Base-by-base conservation (phyloP, 2,888 invertebrate species). In the Hoplodrina ambigua region DNA sequence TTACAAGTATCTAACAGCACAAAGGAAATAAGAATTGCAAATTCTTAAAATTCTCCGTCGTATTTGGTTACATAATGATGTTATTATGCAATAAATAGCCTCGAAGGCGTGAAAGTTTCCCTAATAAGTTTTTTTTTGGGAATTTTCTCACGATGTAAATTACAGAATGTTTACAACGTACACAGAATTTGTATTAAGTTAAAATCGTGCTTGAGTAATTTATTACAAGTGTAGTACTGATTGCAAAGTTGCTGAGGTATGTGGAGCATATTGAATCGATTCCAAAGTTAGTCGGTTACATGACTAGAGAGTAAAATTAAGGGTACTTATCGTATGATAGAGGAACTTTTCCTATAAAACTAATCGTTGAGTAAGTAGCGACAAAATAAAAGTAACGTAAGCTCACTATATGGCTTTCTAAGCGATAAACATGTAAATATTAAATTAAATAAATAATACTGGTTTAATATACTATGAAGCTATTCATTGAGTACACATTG, bases 231-330 rank as follows among this genome's bases (percentile, higher is more conserved):
- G 46, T 25, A 44, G 19, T 65, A 55, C 30, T 44, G 46, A 68
- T 78, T 69, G 58, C 55, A 56, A 58, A 69, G 57, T 25, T 33
- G n/a, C 50, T 65, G 49, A 37, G 46, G 41, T 71, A 79, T 69
- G 68, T 67, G 20, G 60, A 84, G 64, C 65, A 66, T 69, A 79
- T 62, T 30, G n/a, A 33, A 19, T 56, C 52, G 37, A 41, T 55
- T 66, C 46, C 50, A 68, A 63, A 56, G 55, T 70, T 72, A 70
- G 80, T 72, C 70, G 69, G 65, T 58, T 66, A 74, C 61, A 67
- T 84, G 85, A 82, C 85, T 82, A 82, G 82, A 82, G 44, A 80
- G 33, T 80, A 66, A 69, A 72, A 72, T 67, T 66, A 81, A 72
- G 60, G 67, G 41, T 60, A 46, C 46, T 46, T 46, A 55, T 53